Base-by-base conservation (phyloP, 2,888 invertebrate genomes). In the Andrena camellia region DNA sequence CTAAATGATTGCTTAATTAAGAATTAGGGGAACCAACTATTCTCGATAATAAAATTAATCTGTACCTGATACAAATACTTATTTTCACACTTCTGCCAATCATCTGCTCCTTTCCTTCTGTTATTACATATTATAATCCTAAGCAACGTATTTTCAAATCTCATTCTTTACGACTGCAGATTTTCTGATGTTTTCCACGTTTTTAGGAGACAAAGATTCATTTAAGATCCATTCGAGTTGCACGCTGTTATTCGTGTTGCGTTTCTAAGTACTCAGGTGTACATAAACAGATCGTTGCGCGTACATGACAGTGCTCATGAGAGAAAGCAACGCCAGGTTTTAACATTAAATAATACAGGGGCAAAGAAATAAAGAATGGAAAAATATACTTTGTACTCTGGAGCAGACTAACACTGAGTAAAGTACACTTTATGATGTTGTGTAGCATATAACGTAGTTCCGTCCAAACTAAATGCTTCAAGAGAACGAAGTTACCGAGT, bases 401-500 rank as follows among this genome's bases (percentile, higher is more conserved):
- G 20, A 23, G 48, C 0, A 7, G 23, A 67, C 33, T 7, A 74
- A 59, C 59, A 31, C 33, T 10, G 26, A 8, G 54, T 42, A 73
- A 73, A 73, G 72, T 17, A 54, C 29, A 54, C 42, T 74, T 68
- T 74, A 74, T 10, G 52, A 69, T 13, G 13, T 23, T 48, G 29
- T 31, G 74, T 68, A 26, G 67, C 42, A 29, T 35, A 33, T 42
- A 73, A 66, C 57, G 59, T 62, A 20, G 31, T 71, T 71, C 42
- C 54, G 60, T 54, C 23, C 33, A 29, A 66, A 78, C 74, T 78
- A 67, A 66, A 74, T 60, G 54, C 54, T 64, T 59, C 59, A 23
- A 26, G 76, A 52, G 48, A 68, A 77, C 59, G 13, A 69, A 79
- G 59, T 77, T 80, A 77, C 54, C 64, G 42, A 52, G 50, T 66